These are phyloP conservation scores for Candoia aspera DNA, from an alignment of 2,113 vertebrate species.

Conservation along the genomic window DNA sequence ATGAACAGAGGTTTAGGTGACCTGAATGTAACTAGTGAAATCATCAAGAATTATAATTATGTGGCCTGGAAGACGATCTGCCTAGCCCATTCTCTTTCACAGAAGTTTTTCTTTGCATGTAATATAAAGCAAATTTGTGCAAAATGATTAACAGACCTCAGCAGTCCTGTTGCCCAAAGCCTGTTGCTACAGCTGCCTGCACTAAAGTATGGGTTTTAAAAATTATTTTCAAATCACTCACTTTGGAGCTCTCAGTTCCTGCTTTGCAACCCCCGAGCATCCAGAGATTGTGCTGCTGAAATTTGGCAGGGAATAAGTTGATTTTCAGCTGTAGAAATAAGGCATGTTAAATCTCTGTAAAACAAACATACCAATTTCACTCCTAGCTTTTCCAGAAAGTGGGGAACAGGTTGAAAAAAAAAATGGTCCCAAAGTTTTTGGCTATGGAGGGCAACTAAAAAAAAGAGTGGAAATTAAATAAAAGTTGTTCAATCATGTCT, in stretches of 20 bases:
- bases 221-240: not conserved
- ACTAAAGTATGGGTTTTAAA: not conserved
- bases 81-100: not conserved
- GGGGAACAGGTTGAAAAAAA: not conserved
- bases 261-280: not conserved
- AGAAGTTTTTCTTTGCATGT: not conserved
- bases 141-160: not conserved
- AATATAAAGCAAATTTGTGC: not conserved
- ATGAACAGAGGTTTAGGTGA: not conserved
- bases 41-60: not conserved
- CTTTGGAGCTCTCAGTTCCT: not conserved
- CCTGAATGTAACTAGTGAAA: not conserved
- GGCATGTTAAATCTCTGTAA: not conserved
- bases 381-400: not conserved
- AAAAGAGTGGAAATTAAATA: conserved; percentile 3
- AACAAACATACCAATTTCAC: not conserved
- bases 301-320: not conserved
- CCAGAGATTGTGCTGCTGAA: not conserved
- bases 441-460: not conserved
- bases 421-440: not conserved
- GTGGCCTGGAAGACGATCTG: not conserved
- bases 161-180: not conserved
- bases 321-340: not conserved
- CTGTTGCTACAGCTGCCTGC: not conserved
- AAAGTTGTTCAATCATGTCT: not conserved